phyloP scores from a whole-genome alignment of 2,797 vertebrate genomes.

The Petrocephalus sullivani region DNA sequence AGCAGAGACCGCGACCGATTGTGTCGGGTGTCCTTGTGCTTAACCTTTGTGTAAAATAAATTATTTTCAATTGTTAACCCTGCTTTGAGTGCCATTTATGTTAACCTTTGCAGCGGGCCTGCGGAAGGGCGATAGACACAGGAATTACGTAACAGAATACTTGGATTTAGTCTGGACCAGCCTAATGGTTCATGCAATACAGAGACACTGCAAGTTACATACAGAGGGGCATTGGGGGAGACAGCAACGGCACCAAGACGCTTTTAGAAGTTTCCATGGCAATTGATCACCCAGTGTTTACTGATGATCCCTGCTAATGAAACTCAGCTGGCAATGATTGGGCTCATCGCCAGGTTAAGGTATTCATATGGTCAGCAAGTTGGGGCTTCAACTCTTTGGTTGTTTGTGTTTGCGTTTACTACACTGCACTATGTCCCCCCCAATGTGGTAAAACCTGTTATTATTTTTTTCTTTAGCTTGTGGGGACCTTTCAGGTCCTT shows the following conservation, averaged over 20 bases:
- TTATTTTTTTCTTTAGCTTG: not conserved
- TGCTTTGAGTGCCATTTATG: not conserved
- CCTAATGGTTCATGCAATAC: not conserved
- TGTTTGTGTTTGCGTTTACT: not conserved
- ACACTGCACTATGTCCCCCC: not conserved
- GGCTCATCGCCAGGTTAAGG: not conserved
- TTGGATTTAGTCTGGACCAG: not conserved
- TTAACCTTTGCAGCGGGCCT: not conserved
- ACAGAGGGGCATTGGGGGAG: not conserved
- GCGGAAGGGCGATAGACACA: not conserved
- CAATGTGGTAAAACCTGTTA: not conserved
- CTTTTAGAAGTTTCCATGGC: not conserved
- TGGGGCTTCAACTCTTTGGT: not conserved
- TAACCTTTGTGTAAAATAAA: slow-evolving; percentile 14
- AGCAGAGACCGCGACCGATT: slow-evolving; percentile 2
- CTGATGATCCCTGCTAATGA: not conserved
- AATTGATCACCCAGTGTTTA: not conserved
- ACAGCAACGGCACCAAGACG: not conserved
- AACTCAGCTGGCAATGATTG: not conserved
- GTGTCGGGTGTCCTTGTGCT: slow-evolving; percentile 19
- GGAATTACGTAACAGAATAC: not conserved
- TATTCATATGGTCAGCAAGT: not conserved
- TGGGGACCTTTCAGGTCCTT: not conserved
- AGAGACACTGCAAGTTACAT: not conserved
- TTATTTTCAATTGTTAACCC: not conserved